Percentiles rank a stretch among this genome's conserved stretches.
phyloP scores from a whole-genome alignment of 2,888 invertebrate species.

The Pristionchus entomophagus region DNA sequence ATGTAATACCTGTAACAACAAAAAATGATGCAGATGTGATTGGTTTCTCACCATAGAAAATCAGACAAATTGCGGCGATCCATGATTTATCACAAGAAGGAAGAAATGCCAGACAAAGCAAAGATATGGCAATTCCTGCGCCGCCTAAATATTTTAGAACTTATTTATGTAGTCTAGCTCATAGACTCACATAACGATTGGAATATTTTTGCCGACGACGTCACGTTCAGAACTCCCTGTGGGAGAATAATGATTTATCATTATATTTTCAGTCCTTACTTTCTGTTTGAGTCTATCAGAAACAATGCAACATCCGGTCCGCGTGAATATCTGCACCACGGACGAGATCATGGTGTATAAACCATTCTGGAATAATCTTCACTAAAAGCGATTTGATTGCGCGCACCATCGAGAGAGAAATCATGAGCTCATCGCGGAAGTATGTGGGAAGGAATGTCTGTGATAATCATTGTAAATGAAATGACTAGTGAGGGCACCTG shows the following conservation, averaged over 20 bases:
- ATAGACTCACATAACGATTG: not conserved
- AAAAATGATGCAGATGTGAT: too few species aligned
- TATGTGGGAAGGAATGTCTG: slow-evolving; percentile 32
- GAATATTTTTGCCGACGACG: not conserved
- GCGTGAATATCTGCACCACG: not conserved
- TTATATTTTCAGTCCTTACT: not conserved
- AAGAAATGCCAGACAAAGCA: not conserved
- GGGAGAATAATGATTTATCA: too few species aligned
- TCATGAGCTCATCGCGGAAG: not conserved
- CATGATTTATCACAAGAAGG: slow-evolving; percentile 4
- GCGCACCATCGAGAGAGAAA: not conserved
- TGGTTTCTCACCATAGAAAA: not conserved
- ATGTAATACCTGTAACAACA: not conserved
- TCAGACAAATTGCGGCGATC: slow-evolving; percentile 26
- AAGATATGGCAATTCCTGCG: not conserved
- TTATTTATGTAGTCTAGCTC: not conserved
- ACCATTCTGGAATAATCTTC: not conserved
- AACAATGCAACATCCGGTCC: not conserved
- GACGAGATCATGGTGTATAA: slow-evolving; percentile 16
- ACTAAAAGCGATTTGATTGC: too few species aligned
- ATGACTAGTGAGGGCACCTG: not conserved
- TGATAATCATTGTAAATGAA: not conserved
- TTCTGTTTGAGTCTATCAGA: slow-evolving; percentile 7
- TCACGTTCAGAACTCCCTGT: not conserved
- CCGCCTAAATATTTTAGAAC: not conserved